A percentile compares a stretch with the other conserved stretches of the same genome.
These are phyloP conservation scores for Schizotus pectinicornis DNA, from an alignment of 2,888 invertebrate genomes.

Conservation along the genomic window DNA sequence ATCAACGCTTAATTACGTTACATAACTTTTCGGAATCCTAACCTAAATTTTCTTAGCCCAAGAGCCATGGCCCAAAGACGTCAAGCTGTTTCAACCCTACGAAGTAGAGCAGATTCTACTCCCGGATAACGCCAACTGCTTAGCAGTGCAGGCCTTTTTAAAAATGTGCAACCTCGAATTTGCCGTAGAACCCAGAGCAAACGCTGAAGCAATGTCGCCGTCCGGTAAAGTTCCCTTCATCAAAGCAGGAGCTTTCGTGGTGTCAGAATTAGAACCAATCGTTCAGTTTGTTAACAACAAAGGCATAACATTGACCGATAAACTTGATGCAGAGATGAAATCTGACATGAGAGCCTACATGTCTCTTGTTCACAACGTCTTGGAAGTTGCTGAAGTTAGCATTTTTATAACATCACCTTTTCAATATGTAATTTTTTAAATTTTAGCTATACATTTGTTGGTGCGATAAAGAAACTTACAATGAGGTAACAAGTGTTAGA, in stretches of 20 bases:
- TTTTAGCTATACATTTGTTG: conserved; percentile 84
- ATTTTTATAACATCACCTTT: too few relatives aligned
- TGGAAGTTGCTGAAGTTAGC: conserved; percentile 87
- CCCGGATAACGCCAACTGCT: conserved; percentile 92
- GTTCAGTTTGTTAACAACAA: conserved; percentile 88
- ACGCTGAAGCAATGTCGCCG: conserved; percentile 97
- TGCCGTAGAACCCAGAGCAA: conserved; percentile 80
- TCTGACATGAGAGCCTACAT: conserved; percentile 95
- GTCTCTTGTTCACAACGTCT: conserved; percentile 85
- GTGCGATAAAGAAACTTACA: conserved; percentile 80
- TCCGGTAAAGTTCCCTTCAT: conserved; percentile 93
- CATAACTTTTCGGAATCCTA: conserved; percentile 12
- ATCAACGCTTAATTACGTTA: conserved; percentile 4
- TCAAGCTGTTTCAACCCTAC: conserved; percentile 85
- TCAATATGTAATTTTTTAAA: background rate
- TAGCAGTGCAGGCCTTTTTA: conserved; percentile 91
- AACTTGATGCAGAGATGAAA: conserved; percentile 76
- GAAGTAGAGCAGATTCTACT: conserved; percentile 93
- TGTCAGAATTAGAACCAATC: conserved; percentile 91
- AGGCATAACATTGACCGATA: conserved; percentile 75
- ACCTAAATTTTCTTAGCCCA: conserved; percentile 63
- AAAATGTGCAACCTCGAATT: conserved; percentile 91
- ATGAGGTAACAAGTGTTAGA: conserved; percentile 80
- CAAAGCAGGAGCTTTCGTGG: conserved; percentile 85
- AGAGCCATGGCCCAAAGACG: conserved; percentile 91